Evolutionary conservation across 1,140 invertebrate genomes (phyloP), one percentile per base, ranked within the genome.

Genomic region (Calliphora vicina): DNA sequence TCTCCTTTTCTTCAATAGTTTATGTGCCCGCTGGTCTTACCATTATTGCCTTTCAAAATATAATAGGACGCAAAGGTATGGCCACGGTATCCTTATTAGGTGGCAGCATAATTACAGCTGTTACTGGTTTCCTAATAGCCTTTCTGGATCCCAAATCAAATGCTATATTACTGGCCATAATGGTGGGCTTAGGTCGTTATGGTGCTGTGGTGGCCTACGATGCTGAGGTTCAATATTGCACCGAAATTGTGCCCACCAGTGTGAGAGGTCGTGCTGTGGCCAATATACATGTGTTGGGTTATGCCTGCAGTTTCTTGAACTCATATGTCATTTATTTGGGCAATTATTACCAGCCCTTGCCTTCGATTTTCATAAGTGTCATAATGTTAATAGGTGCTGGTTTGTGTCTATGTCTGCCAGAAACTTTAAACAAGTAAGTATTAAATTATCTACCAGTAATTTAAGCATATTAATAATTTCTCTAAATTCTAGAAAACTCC

Each of bases 231-330:
- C 93, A 93, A 83, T 95, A 94, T 86, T 93, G 93, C 15, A 93
- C 94, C 0, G 94, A 95, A 86, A 89, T 94, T 25, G 92, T 94
- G 81, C 94, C 94, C 0, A 95, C 94, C 0, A 92, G 92, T 45
- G 92, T 95, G 0, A 90, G 94, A 35, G 93, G 91, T 0, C 92
- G 93, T 83, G 93, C 92, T 26, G 91, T 93, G 42, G 91, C 92
- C 15, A 91, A 91, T 23, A 91, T 93, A 43, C 93, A 93, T 85
- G 92, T 93, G 12, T 90, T 91, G 67, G 93, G 93, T 67, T 92
- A 93, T 85, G 91, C 90, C 0, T 92, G 88, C 4, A 86, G 84
- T 0, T 89, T 87, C 84, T 85, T 87, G 12, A 90, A 86, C 67
- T 86, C 89, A 1, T 90, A 90, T 81, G 91, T 91, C 6, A 87